Evolutionary conservation across 1,140 invertebrate species (phyloP), one percentile per base, ranked within the genome.

Genomic region (Conopomorpha cramerella): DNA sequence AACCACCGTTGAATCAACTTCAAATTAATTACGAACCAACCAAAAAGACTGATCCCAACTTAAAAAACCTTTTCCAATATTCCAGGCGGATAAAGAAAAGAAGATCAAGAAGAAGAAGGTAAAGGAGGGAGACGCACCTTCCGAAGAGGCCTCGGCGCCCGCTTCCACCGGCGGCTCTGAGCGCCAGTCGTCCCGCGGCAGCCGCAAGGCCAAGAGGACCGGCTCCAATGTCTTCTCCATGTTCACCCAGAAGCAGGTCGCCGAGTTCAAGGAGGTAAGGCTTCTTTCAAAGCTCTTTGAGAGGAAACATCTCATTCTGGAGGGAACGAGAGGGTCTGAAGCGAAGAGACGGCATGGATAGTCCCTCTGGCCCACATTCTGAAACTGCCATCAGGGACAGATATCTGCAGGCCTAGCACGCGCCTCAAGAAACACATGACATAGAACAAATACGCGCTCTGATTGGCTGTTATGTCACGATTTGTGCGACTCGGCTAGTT

Each of bases 151-250:
- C 60, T 76, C 67, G 62, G 80, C 68, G 70, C 81, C 76, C 71
- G 80, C 76, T 74, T 81, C 54, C 80, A 82, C 45, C 79, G 81
- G 58, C 80, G 84, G 80, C 51, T 71, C 63, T 46, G 71, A 72
- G 29, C 64, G 73, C 29, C 73, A 78, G 51, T 81, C 79, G 30
- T 82, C 83, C 29, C 82, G 84, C 43, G 87, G 85, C 39, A 88
- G 85, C 35, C 84, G 83, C 62, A 86, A 87, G 80, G 89, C 88
- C 40, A 93, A 93, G 81, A 84, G 92, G 53, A 87, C 88, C 60
- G 92, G 92, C 47, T 93, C 91, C 77, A 95, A 92, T 82, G 92
- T 96, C 57, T 96, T 96, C 83, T 93, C 92, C 59, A 92, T 93
- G 88, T 96, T 96, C 85, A 88, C 89, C 39, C 92, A 95, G 80